Evolutionary conservation across 1,140 invertebrate species (phyloP).

Genomic region (Leptonema lineaticorne): DNA sequence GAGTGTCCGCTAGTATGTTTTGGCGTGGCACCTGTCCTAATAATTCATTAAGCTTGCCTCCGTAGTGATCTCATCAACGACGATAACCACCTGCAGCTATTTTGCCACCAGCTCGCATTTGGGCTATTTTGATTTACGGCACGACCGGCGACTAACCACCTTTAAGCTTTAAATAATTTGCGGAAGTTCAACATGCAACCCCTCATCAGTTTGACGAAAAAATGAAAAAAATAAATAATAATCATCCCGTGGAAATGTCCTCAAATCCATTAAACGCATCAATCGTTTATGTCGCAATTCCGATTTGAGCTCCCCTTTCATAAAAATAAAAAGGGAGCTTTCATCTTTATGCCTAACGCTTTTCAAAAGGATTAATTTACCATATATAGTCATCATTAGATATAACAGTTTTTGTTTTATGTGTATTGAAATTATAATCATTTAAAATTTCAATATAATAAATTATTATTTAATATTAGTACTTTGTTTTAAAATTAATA

Average conservation of each 20-base stretch:
- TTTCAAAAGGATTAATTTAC: too few species aligned
- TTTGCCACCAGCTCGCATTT: neutral
- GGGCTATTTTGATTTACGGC: constrained; percentile 26
- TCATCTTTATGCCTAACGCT: too few species aligned
- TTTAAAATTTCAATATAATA: too few species aligned
- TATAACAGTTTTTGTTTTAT: too few species aligned
- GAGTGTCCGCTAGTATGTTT: constrained; percentile 4
- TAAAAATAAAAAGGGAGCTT: too few species aligned
- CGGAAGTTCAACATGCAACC: neutral
- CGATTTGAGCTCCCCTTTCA: too few species aligned
- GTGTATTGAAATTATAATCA: too few species aligned
- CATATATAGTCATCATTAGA: too few species aligned
- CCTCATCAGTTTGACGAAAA: neutral
- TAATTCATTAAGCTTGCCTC: constrained; percentile 13
- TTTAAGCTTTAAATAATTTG: constrained; percentile 21
- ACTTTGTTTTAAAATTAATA: too few species aligned
- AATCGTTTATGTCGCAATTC: neutral
- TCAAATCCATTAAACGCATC: constrained; percentile 5
- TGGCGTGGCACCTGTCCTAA: constrained; percentile 26
- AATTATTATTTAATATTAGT: too few species aligned
- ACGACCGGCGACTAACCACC: neutral
- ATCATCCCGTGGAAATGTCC: neutral
- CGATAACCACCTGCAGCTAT: constrained; percentile 2
- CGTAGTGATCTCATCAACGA: constrained; percentile 14
- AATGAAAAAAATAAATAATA: neutral